Evolutionary conservation across 64 coral and sea anemone genomes (phyloP), one percentile per base, ranked within the genome.

Genomic region (Cladopsammia gracilis): DNA sequence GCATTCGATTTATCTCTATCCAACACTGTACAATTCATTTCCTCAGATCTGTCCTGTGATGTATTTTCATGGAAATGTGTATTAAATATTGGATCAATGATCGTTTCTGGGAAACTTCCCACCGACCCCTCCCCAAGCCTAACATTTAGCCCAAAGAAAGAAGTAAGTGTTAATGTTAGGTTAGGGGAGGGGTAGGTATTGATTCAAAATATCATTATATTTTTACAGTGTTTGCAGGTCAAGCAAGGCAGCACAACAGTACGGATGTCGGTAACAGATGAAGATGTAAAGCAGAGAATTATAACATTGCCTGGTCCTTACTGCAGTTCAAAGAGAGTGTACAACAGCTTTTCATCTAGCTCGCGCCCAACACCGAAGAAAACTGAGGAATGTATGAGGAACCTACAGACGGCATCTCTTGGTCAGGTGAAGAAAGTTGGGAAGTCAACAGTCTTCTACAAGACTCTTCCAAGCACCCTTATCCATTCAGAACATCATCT

Each of bases 271-370:
- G 69, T 88, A 48, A 73, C 70, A 15, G 73, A 22, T 26, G 86
- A 88, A 88, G 86, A 88, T 23, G 46, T 88, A 12, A 88, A 88
- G 64, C 23, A 71, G 54, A 62, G 52, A 51, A 62, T 89, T 45
- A 57, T 93, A 25, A 23, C 26, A 19, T 6, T 93, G 3, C 84
- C 92, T 70, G 74, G 92, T 2, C 92, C 73, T 10, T 88, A 57
- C 60, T 70, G 59, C 73, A 79, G 10, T 18, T 19, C 71, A 70
- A 93, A 93, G 78, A 45, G 83, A 12, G 15, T 93, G 20, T 88
- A 93, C 19, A 93, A 87, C 51, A 87, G 83, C 24, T 87, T 78
- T 52, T 93, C 91, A 11, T 93, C 91, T 22, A 87, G 70, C 53
- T 85, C 58, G 48, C 59, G 91, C 23, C 91, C 91, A 75, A 93